Evolutionary conservation across 2,797 vertebrate genomes (phyloP), one percentile per base, ranked within the genome.

Genomic region (Onychomys arenicola): DNA sequence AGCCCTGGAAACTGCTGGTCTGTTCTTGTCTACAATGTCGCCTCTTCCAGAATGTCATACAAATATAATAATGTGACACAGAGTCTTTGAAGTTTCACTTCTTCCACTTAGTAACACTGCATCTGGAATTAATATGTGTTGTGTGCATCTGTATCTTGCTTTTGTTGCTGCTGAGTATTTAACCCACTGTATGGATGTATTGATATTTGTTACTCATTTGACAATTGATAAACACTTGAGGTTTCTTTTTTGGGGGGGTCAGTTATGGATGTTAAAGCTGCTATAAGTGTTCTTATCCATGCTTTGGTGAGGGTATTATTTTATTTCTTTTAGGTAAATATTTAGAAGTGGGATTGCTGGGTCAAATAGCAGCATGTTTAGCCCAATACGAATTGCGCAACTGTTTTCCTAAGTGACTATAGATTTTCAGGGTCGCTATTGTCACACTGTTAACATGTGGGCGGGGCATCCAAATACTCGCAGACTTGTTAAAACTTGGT

Each of bases 261-360:
- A 59, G 6, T 92, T 92, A 89, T 29, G 37, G 89, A 52, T 89
- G 32, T 46, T 76, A 76, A 86, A 84, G 59, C 32, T 93, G 8
- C 57, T 91, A 0, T 4, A 32, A 59, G 10, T 29, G 65, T 78
- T 83, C 16, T n/a, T 0, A 2, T 52, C 14, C 17, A 29, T 4
- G 2, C 5, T 91, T 96, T 95, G 2, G 71, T 78, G 4, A 59
- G 34, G 59, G 6, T 81, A 6, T 94, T 76, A 84, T 85, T 96
- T 87, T 55, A 52, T 95, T 86, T 95, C 21, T 87, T 77, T 90
- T 49, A 8, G 49, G 34, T 43, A 82, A 75, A 90, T 92, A 89
- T 46, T 76, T 40, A 88, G 57, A 65, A 57, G 21, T 57, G 25
- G 21, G 19, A 82, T 92, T 89, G 43, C 71, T 75, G 32, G 40